Evolutionary conservation across 1,140 invertebrate species (phyloP).

Genomic region (Drepana arcuata): DNA sequence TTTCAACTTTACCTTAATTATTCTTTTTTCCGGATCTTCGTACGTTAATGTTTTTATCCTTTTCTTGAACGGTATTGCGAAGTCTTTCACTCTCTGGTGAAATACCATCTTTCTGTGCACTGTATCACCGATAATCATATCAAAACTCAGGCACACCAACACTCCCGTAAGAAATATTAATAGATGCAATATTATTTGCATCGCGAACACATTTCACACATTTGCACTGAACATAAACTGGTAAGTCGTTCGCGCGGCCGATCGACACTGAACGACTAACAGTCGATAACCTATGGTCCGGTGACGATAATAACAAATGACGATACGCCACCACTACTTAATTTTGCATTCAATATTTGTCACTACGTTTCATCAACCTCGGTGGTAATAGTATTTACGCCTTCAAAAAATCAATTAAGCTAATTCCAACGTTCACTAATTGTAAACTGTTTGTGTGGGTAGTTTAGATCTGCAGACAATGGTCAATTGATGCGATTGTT

Average conservation of each 20-base stretch:
- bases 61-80: conserved; percentile 65
- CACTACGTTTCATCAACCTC: too few species aligned
- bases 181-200: conserved; percentile 37
- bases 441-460: conserved; percentile 5
- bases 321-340: neutral
- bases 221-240: conserved; percentile 15
- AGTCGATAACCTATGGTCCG: conserved; percentile 37
- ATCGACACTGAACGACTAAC: conserved; percentile 29
- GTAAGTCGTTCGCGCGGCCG: conserved; percentile 24
- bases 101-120: conserved; percentile 66
- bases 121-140: conserved; percentile 60
- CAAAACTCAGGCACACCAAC: conserved; percentile 33
- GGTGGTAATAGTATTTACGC: too few species aligned
- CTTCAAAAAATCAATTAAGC: too few species aligned
- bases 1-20: conserved; percentile 65
- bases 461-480: conserved; percentile 8
- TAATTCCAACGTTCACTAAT: too few species aligned
- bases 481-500: conserved; percentile 9
- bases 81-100: conserved; percentile 60
- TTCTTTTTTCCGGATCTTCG: conserved; percentile 54
- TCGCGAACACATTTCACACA: conserved; percentile 35
- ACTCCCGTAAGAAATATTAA: conserved; percentile 28
- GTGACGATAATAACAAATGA: neutral
- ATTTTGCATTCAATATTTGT: neutral
- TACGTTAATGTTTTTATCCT: conserved; percentile 49